Evolutionary conservation across 2,888 invertebrate genomes (phyloP).

Genomic region (Drosophila lutescens): DNA sequence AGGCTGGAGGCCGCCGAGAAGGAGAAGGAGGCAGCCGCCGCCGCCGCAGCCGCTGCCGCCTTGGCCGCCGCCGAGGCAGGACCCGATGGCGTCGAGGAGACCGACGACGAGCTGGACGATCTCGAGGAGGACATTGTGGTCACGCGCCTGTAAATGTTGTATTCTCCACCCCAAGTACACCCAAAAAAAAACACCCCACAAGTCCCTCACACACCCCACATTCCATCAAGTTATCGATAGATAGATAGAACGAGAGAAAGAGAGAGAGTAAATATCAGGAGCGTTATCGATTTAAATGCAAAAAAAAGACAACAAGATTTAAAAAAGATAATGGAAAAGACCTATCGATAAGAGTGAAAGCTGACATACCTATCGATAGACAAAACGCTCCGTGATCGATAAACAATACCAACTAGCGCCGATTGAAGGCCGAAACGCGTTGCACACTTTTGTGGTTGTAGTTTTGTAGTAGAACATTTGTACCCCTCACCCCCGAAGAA

Average conservation of each 20-base stretch:
- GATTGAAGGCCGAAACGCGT: constrained; percentile 18
- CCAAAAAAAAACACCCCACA: constrained; percentile 6
- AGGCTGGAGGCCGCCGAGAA: constrained; percentile 86
- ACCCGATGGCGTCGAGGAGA: constrained; percentile 87
- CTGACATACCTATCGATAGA: constrained; percentile 1
- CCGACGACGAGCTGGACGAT: constrained; percentile 94
- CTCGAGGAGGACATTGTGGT: constrained; percentile 95
- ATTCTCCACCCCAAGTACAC: constrained; percentile 17
- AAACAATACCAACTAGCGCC: constrained; percentile 9
- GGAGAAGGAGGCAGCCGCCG: constrained; percentile 86
- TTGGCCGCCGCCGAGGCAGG: constrained; percentile 75
- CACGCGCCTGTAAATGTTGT: constrained; percentile 88
- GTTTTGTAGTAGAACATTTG: constrained; percentile 62
- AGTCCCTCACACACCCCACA: constrained; percentile 11
- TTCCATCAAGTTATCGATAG: constrained; percentile 35
- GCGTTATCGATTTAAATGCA: not conserved
- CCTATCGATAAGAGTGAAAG: not conserved
- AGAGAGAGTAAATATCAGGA: not conserved
- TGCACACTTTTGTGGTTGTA: constrained; percentile 59
- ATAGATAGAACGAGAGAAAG: not conserved
- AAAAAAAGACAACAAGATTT: not conserved
- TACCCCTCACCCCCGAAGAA: constrained; percentile 30
- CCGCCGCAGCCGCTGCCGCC: constrained; percentile 86
- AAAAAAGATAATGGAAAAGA: not conserved
- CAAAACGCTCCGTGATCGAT: constrained; percentile 13